A percentile compares a stretch with the other conserved stretches of the same genome.
Conservation (phyloP, 2,797 vertebrate genomes). For the Lerista edwardsae region DNA sequence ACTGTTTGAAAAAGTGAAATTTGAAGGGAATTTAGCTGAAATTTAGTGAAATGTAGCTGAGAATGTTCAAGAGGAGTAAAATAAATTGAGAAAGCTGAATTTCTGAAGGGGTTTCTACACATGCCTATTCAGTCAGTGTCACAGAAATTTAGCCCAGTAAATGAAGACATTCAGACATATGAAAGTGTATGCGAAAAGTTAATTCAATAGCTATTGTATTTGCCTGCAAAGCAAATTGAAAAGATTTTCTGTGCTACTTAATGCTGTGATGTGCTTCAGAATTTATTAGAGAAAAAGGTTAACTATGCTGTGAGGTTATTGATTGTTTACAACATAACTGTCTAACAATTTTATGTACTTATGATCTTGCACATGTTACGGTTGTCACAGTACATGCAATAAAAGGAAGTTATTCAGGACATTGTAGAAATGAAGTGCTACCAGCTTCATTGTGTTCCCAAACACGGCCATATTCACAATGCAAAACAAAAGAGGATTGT, state of each 20-base stretch:
- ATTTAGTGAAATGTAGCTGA: too few relatives aligned
- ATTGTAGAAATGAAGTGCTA: conserved; percentile 73
- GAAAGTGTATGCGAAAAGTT: background rate
- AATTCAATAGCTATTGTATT: background rate
- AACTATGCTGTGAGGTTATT: conserved; percentile 18
- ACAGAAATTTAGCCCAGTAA: background rate
- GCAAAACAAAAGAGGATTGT: conserved; percentile 73
- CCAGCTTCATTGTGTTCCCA: conserved; percentile 66
- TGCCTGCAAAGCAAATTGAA: background rate
- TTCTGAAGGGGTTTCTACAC: too few relatives aligned
- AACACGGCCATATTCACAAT: conserved; percentile 64
- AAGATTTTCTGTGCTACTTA: conserved; percentile 2
- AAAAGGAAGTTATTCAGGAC: conserved; percentile 70
- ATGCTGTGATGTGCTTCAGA: conserved; percentile 37
- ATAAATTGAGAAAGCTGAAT: too few relatives aligned
- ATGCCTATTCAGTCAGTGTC: too few relatives aligned
- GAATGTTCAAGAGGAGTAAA: too few relatives aligned
- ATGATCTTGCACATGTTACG: conserved; percentile 33
- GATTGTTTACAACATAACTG: conserved; percentile 25
- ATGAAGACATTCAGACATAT: background rate
- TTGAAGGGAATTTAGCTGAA: too few relatives aligned
- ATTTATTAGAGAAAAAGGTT: conserved; percentile 30
- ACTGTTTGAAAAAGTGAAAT: too few relatives aligned
- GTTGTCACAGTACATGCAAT: conserved; percentile 56
- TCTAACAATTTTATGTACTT: conserved; percentile 65